Evolutionary conservation across 2,113 vertebrate genomes (phyloP).

Genomic region (Hyla sarda): DNA sequence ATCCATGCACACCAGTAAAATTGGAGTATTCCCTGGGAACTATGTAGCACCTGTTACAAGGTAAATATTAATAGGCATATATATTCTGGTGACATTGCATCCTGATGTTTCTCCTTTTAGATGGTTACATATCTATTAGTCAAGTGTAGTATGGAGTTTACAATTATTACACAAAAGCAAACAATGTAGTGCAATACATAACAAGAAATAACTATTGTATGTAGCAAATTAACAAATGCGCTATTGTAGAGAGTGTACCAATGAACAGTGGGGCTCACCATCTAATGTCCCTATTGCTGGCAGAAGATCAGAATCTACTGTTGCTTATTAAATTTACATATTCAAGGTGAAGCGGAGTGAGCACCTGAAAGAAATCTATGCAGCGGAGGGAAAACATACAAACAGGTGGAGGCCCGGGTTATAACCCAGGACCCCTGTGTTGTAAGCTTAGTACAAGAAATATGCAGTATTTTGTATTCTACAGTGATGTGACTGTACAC

Average conservation of each 20-base stretch:
- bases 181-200: too few relatives aligned
- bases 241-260: not conserved
- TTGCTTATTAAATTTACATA: not conserved
- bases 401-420: not conserved
- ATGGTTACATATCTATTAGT: not conserved
- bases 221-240: not conserved
- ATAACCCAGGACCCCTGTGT: not conserved
- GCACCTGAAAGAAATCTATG: not conserved
- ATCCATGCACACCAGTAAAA: slow-evolving; percentile 97
- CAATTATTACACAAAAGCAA: not conserved
- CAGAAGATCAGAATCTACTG: not conserved
- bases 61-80: slow-evolving; percentile 62
- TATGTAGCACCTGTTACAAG: slow-evolving; percentile 96
- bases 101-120: not conserved
- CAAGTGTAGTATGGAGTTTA: not conserved
- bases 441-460: not conserved
- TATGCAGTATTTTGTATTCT: not conserved
- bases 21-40: slow-evolving; percentile 97
- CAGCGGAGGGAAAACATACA: not conserved
- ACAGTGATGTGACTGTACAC: not conserved
- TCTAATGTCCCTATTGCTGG: not conserved
- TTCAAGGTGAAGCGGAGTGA: not conserved
- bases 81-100: too few relatives aligned
- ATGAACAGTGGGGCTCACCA: not conserved
- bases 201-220: not conserved